Evolutionary conservation across 1,140 invertebrate genomes (phyloP).

Genomic region (Phocides pigmalion): DNA sequence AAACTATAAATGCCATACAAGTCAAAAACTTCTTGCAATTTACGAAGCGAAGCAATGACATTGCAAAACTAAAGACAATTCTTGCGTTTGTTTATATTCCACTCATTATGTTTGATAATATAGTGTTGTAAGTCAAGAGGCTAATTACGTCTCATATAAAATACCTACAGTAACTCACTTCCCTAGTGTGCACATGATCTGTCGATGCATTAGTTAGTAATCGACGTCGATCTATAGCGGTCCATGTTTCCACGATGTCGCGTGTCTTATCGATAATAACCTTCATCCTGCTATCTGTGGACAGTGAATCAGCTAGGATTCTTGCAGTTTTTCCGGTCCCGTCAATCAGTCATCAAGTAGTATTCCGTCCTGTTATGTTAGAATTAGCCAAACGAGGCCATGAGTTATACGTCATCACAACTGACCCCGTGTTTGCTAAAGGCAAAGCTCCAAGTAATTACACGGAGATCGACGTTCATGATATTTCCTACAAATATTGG

Average conservation of each 20-base stretch:
- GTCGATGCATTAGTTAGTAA: background rate
- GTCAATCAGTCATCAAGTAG: conserved; percentile 84
- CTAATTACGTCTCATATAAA: background rate
- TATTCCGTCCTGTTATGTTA: conserved; percentile 66
- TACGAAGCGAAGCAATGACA: too few relatives aligned
- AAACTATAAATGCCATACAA: too few relatives aligned
- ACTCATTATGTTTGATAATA: conserved; percentile 1
- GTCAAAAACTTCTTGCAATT: too few relatives aligned
- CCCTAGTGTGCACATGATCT: background rate
- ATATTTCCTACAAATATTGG: conserved; percentile 37
- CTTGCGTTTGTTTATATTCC: background rate
- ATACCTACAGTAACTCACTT: background rate
- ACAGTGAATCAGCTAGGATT: conserved; percentile 61
- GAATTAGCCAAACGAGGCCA: conserved; percentile 76
- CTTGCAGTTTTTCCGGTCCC: conserved; percentile 76
- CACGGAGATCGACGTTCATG: conserved; percentile 46
- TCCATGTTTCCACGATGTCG: background rate
- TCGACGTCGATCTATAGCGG: background rate
- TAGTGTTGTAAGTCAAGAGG: background rate
- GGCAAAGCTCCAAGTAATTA: conserved; percentile 42
- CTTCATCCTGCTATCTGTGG: background rate
- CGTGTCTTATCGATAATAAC: background rate
- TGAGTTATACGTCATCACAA: conserved; percentile 63
- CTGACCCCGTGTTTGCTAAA: conserved; percentile 51
- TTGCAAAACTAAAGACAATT: too few relatives aligned